Base-by-base conservation (phyloP, 2,113 vertebrate genomes). In the Ophthalmolycus amberensis region DNA sequence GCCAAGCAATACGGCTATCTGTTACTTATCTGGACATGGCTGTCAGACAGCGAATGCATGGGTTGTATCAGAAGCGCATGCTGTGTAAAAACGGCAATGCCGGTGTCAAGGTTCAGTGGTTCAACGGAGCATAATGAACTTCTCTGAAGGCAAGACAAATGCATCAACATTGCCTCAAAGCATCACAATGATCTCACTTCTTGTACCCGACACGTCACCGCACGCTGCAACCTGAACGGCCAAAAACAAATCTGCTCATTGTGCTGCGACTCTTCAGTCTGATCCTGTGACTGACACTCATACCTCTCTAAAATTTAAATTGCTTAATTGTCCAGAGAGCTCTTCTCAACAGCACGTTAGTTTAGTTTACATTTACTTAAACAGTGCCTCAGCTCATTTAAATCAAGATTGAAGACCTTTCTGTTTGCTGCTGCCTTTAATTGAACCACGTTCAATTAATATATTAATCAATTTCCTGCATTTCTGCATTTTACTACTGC, bases 101-200 rank as follows among this genome's bases (percentile, higher is more conserved):
- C 79, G 79, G 50, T 68, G 70, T 74, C 76, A 65, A 77, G 44
- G 73, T 64, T 84, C 77, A 52, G 75, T 32, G 29, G 48, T 37
- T 86, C 76, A 72, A 72, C 58, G 70, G 54, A 73, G 71, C 64
- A 68, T 59, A 59, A 87, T 77, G 59, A 80, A 80, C 37, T 56
- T 22, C 44, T 78, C 71, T 63, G 74, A 86, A 68, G 77, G 72
- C 63, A 77, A 80, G 79, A 85, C 50, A 85, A 75, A 85, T 87
- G 56, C 66, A 73, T 58, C 58, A 29, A 64, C 75, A 66, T 67
- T 76, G 58, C 37, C 62, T 74, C 8, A 7, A 65, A 83, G 71
- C 72, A 27, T 44, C 74, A 29, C 60, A 40, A 27, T 42, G 59
- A 70, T 83, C 67, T 73, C 69, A 18, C 25, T 68, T 63, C 34